A percentile compares a stretch with the other conserved stretches of the same genome.
phyloP scores from a whole-genome alignment of 2,113 vertebrate genomes.

The Prunella himalayana region DNA sequence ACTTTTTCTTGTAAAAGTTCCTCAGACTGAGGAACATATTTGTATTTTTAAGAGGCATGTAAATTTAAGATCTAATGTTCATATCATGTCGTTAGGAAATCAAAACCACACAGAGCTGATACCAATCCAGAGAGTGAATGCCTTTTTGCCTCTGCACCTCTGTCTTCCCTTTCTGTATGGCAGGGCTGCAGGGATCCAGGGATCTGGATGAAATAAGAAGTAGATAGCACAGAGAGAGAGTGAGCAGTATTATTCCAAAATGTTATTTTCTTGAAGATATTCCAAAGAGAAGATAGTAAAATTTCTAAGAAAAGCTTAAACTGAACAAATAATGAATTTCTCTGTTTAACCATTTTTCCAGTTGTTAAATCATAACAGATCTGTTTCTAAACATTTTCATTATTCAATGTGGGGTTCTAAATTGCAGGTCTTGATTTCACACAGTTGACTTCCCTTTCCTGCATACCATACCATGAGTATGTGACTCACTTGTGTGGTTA shows the following conservation, averaged over 20 bases:
- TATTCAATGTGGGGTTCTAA: constrained; percentile 21
- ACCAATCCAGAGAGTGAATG: background rate
- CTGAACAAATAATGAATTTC: background rate
- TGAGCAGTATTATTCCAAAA: background rate
- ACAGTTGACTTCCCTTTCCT: constrained; percentile 62
- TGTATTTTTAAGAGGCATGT: background rate
- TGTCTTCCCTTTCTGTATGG: background rate
- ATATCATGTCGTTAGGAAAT: background rate
- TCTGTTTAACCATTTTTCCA: background rate
- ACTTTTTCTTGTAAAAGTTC: background rate
- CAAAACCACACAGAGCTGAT: background rate
- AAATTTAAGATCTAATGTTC: background rate
- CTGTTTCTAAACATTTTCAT: constrained; percentile 30
- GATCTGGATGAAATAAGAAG: background rate
- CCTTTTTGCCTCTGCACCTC: background rate
- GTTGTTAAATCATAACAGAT: background rate
- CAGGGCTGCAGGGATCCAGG: background rate
- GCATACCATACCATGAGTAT: constrained; percentile 48
- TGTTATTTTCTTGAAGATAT: background rate
- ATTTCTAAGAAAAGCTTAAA: background rate
- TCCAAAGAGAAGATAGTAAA: background rate
- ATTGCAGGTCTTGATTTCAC: constrained; percentile 56
- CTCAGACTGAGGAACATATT: background rate
- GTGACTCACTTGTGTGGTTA: constrained; percentile 64
- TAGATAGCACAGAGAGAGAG: background rate